Percentiles rank a stretch among this genome's conserved stretches.
phyloP scores from a whole-genome alignment of 2,113 vertebrate species.

The Erpornis zantholeuca region DNA sequence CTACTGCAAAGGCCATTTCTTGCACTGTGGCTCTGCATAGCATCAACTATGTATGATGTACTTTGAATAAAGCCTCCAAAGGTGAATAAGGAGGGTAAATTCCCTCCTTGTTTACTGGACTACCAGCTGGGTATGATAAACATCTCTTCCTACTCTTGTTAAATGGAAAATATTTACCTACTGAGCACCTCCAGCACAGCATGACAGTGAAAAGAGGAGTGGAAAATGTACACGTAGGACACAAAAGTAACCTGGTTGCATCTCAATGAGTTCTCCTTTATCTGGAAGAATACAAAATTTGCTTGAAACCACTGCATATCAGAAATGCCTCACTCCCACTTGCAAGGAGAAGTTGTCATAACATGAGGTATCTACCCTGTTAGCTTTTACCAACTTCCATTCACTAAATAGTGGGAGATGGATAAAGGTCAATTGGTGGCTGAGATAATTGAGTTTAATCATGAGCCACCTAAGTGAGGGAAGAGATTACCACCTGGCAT shows the following conservation, averaged over 20 bases:
- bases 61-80: not conserved
- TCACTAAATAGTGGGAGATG: not conserved
- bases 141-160: not conserved
- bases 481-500: constrained; percentile 44
- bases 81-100: not conserved
- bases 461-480: not conserved
- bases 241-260: not conserved
- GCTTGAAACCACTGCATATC: not conserved
- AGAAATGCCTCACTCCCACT: not conserved
- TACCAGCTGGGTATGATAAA: not conserved
- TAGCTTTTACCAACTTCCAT: constrained; percentile 25
- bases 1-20: not conserved
- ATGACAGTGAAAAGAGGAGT: not conserved
- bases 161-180: not conserved
- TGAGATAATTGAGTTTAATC: constrained; percentile 56
- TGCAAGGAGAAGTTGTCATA: not conserved
- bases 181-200: not conserved
- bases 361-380: not conserved
- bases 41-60: not conserved
- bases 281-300: not conserved
- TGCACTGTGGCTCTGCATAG: not conserved
- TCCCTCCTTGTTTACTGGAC: not conserved
- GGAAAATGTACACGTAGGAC: not conserved
- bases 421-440: constrained; percentile 53
- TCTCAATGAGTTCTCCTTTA: not conserved